A percentile compares a stretch with the other conserved stretches of the same genome.
Conservation (phyloP, 2,113 vertebrate genomes). For the Charina bottae region DNA sequence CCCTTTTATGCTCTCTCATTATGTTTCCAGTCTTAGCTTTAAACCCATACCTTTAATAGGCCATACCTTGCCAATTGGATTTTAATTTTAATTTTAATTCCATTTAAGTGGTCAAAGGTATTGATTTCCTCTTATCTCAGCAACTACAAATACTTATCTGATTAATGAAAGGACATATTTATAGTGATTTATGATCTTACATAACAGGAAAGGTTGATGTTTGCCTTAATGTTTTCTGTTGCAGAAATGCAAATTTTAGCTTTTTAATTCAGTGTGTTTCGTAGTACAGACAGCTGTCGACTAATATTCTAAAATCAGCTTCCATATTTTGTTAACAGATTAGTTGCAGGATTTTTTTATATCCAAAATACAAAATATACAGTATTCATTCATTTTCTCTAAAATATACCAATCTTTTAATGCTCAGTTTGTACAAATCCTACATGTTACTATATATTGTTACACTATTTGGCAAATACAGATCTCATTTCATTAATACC, state of each 20-base stretch:
- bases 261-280: not conserved
- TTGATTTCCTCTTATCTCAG: conserved; percentile 18
- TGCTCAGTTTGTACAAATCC: not conserved
- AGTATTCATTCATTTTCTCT: not conserved
- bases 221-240: not conserved
- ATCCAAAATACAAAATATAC: not conserved
- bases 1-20: not conserved
- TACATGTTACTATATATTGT: not conserved
- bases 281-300: not conserved
- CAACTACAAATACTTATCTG: conserved; percentile 17
- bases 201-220: not conserved
- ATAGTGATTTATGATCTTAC: conserved; percentile 6
- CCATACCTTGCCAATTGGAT: not conserved
- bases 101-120: not conserved
- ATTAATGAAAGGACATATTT: not conserved
- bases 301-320: not conserved
- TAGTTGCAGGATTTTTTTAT: conserved; percentile 6
- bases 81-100: not conserved
- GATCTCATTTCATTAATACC: conserved; percentile 20
- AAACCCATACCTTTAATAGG: not conserved
- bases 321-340: conserved; percentile 23
- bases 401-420: not conserved
- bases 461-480: not conserved
- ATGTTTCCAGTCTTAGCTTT: not conserved
- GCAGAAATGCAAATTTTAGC: conserved; percentile 13